Base-by-base conservation (phyloP, 2,888 invertebrate genomes). In the Lasioglossum villosulum region DNA sequence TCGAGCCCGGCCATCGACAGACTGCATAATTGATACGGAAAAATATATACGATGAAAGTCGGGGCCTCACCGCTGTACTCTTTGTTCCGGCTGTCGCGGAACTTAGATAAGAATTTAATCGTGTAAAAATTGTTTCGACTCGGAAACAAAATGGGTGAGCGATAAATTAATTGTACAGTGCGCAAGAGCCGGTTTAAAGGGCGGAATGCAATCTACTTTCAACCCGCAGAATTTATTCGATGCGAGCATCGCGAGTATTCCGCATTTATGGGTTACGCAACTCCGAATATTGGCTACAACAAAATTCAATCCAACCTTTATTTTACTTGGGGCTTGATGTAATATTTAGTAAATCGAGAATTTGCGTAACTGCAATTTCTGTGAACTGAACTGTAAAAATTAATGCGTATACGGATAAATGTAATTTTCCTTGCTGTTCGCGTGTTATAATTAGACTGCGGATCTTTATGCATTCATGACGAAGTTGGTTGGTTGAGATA, bases 11-110 rank as follows among this genome's bases (percentile, higher is more conserved):
- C 23, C n/a, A 37, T 37, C 37, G 68, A 70, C 68, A 70, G 68
- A 37, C 37, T 70, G 68, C 68, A 70, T 70, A 66, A 66, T 66
- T 66, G 66, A 66, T 66, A 34, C 66, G 66, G 66, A 66, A 34
- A 66, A 34, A 66, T 66, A 66, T 66, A 34, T 66, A 34, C 34
- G 23, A 19, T 10, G 66, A 30, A 66, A 23, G 66, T 30, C 63
- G 4, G 16, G 30, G 8, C 30, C 2, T 19, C 34, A 19, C 34
- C 19, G 66, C 1, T 23, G 10, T 19, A 34, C 34, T 2, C 19
- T 34, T 66, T 66, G 16, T 63, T 56, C 16, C 63, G 19, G 56
- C 63, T 16, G 6, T 16, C 63, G 63, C 63, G 63, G 63, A 63
- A 10, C 66, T 66, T 34, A 34, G 23, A 66, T 66, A 34, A 66